These are phyloP conservation scores for Metacarcinus magister DNA, from an alignment of 2,888 invertebrate species.

Conservation along the genomic window DNA sequence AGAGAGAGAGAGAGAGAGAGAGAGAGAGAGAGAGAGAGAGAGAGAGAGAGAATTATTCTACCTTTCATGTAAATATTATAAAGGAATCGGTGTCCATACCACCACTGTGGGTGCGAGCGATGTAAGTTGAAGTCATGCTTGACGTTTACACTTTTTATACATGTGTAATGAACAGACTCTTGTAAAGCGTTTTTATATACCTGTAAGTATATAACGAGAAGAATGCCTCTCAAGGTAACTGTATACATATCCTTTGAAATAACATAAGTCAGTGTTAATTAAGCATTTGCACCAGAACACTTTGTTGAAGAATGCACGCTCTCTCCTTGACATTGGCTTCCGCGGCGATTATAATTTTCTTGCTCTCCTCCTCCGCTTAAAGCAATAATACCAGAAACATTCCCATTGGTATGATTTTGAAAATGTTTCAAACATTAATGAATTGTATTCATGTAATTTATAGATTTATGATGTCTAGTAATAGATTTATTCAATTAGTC, in stretches of 20 bases:
- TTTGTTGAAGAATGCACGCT: not conserved
- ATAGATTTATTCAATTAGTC: not conserved
- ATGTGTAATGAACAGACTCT: not conserved
- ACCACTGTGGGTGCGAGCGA: no score
- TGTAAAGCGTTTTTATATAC: not conserved
- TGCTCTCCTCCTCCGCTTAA: not conserved
- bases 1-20: constrained; percentile 59
- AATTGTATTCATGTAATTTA: not conserved
- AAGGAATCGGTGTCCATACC: not conserved
- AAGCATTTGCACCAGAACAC: not conserved
- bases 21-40: constrained; percentile 55
- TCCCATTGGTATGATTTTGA: not conserved
- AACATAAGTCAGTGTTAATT: not conserved
- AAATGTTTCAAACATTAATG: not conserved
- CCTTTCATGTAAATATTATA: not conserved
- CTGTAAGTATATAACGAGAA: not conserved
- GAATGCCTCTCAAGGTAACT: not conserved
- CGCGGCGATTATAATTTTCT: not conserved
- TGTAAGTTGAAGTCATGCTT: no score
- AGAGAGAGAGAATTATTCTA: not conserved
- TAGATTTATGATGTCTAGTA: not conserved
- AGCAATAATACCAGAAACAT: not conserved
- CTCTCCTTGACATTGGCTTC: not conserved
- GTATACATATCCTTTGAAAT: not conserved
- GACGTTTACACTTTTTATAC: no score